Base-by-base conservation (phyloP, 2,797 vertebrate genomes). In the Euthynnus affinis region DNA sequence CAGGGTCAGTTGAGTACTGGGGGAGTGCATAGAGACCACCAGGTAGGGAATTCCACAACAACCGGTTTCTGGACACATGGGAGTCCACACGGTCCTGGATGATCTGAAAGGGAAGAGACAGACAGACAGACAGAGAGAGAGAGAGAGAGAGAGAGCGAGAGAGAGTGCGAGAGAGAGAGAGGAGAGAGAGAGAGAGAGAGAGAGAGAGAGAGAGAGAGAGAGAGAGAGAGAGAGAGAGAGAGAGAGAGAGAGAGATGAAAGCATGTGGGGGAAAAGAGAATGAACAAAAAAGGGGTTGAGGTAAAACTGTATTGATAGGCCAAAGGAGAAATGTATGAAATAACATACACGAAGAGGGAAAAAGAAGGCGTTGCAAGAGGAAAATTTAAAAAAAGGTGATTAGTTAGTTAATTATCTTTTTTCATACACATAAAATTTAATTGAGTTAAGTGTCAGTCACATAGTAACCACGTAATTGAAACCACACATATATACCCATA, bases 41-140 rank as follows among this genome's bases (percentile, higher is more conserved):
- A 7, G 96, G 96, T 2, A 95, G 87, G 17, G 89, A 91, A 69
- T 96, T 96, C 96, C 96, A 96, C 92, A 96, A 75, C 83, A 96
- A 69, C 9, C 81, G 85, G 87, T 91, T 95, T 78, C 96, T 92
- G 60, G 95, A 93, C 83, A 94, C 91, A 25, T 94, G 93, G 13
- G 91, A 90, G 79, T 93, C 89, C 69, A 96, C 90, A 1, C 95
- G 93, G 85, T 96, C 95, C 68, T 93, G 96, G 76, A 96, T 94
- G 55, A 96, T 95, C 96, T 96, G 86, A 9, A 56, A 0, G 5
- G 14, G 44, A 22, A 18, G 66, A n/a, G n/a, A n/a, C n/a, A n/a
- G n/a, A n/a, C n/a, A n/a, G 71, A 73, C 17, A 73, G 34, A 51
- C 7, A 60, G 6, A 2, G 13, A 12, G 14, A 5, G 44, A 52